A percentile compares a stretch with the other conserved stretches of the same genome.
Conservation (phyloP, 2,888 invertebrate species). For the Pelosia muscerda region DNA sequence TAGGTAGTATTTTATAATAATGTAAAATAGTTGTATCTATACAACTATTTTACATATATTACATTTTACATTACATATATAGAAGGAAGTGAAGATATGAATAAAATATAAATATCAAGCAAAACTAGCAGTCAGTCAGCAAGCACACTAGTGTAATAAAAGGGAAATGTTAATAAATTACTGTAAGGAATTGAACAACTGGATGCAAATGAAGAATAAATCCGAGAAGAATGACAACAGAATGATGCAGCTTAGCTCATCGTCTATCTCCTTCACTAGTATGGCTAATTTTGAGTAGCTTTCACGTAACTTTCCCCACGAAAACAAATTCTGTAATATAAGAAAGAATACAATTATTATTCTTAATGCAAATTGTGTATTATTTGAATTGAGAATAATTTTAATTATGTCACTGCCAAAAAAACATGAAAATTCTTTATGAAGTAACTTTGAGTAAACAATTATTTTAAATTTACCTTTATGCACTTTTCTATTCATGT, state of each 20-base stretch:
- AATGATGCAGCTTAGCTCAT: constrained; percentile 56
- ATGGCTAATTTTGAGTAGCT: constrained; percentile 56
- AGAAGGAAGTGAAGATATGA: too few species aligned
- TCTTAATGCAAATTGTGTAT: too few species aligned
- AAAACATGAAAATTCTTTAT: too few species aligned
- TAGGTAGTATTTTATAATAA: too few species aligned
- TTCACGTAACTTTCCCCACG: constrained; percentile 61
- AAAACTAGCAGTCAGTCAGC: too few species aligned
- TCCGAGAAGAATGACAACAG: constrained; percentile 60
- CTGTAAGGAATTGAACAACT: constrained; percentile 59
- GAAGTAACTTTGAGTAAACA: too few species aligned
- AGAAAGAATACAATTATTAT: neutral
- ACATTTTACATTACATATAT: too few species aligned
- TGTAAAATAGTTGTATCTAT: too few species aligned
- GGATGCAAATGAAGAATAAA: constrained; percentile 57
- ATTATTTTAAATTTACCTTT: too few species aligned
- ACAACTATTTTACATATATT: too few species aligned
- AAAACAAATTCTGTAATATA: constrained; percentile 42
- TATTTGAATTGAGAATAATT: neutral
- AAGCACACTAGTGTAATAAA: neutral
- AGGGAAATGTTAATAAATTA: constrained; percentile 35
- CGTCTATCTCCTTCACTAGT: constrained; percentile 54
- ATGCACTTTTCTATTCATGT: too few species aligned
- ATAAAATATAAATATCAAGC: too few species aligned
- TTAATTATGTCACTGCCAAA: neutral